Evolutionary conservation across 2,797 vertebrate genomes (phyloP).

Genomic region (Kryptopterus vitreolus): DNA sequence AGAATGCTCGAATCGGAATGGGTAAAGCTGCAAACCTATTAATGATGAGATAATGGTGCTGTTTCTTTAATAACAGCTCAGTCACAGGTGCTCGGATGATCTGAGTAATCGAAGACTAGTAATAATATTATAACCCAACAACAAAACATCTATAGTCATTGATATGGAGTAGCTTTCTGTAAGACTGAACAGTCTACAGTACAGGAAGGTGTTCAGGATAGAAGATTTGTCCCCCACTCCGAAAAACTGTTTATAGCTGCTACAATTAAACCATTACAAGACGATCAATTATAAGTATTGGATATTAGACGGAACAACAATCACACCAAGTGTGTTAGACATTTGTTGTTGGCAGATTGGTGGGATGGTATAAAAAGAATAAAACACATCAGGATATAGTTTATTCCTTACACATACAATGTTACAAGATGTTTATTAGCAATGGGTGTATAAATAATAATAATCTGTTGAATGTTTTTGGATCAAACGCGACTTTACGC

Average conservation of each 20-base stretch:
- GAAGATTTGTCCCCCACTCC: background rate
- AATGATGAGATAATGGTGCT: no score
- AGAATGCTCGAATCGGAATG: background rate
- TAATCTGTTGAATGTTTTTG: no score
- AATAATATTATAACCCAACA: background rate
- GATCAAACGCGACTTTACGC: background rate
- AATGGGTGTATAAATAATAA: background rate
- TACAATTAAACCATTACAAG: background rate
- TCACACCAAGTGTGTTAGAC: no score
- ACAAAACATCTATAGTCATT: background rate
- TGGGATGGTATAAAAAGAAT: background rate
- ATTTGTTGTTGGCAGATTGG: background rate
- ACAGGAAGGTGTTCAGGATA: background rate
- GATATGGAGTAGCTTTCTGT: background rate
- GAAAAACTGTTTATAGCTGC: background rate
- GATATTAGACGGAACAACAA: background rate
- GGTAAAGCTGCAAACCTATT: no score
- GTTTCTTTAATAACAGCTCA: no score
- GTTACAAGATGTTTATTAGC: background rate
- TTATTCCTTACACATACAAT: background rate
- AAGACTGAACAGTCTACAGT: background rate
- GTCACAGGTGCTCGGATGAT: background rate
- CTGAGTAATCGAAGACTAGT: background rate
- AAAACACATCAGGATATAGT: background rate
- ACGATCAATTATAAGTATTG: background rate